A percentile compares a stretch with the other conserved stretches of the same genome.
Conservation (phyloP, 1,140 invertebrate genomes). For the Cydia amplana region DNA sequence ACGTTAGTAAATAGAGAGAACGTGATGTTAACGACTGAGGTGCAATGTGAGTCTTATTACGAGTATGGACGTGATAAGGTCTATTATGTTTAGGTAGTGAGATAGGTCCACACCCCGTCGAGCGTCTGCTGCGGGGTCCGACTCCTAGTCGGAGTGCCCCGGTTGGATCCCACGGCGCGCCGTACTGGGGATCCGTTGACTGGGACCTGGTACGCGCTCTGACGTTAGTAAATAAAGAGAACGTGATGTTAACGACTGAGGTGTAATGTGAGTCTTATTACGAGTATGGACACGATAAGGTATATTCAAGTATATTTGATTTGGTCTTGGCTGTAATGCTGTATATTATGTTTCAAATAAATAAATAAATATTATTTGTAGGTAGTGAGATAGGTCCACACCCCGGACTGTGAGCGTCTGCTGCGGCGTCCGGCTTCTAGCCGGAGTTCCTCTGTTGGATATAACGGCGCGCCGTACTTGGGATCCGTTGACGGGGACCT, state of each 20-base stretch:
- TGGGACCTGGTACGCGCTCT: slow-evolving; percentile 48
- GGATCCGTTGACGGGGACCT: slow-evolving; percentile 76
- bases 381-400: slow-evolving; percentile 80
- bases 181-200: slow-evolving; percentile 82
- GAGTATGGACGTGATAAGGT: background rate
- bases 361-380: too few species aligned
- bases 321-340: too few species aligned
- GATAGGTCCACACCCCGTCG: slow-evolving; percentile 85
- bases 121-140: slow-evolving; percentile 73
- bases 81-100: too few species aligned
- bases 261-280: background rate
- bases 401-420: slow-evolving; percentile 82
- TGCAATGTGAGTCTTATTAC: background rate
- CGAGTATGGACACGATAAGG: background rate
- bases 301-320: too few species aligned
- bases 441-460: slow-evolving; percentile 66
- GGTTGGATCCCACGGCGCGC: slow-evolving; percentile 76
- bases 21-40: background rate
- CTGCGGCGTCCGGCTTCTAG: slow-evolving; percentile 73
- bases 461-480: slow-evolving; percentile 82
- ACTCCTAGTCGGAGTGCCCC: slow-evolving; percentile 68
- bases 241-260: background rate
- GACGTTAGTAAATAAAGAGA: background rate
- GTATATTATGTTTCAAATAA: too few species aligned
- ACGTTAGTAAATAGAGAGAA: background rate